Evolutionary conservation across 92 coral and sea anemone genomes (phyloP), one percentile per base, ranked within the genome.

Genomic region (Meandrina meandrites): DNA sequence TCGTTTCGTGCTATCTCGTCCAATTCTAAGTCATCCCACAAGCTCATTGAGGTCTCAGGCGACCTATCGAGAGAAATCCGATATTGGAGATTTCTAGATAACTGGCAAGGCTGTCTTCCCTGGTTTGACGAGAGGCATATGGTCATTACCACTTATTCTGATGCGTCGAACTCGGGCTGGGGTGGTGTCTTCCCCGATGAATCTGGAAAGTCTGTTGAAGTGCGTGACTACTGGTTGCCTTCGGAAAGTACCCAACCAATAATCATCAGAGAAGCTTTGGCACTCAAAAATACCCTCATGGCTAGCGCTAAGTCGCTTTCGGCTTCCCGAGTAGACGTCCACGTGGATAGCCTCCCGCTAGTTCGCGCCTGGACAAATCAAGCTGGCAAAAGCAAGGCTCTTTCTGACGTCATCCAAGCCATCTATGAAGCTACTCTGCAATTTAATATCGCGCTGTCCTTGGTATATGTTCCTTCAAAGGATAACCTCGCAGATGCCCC

Each of bases 81-180:
- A 18, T 89, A 82, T 36, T 91, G 92, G 92, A 72, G 90, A 64
- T 93, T 93, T 37, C 82, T 91, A 37, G 94, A 93, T 73, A 72
- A n/a, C 72, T 93, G 93, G 91, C 56, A 76, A 47, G 93, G 89
- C 13, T 85, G 78, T 71, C 79, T 93, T 21, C 92, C 92, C 50
- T 93, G 96, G 94, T 79, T 83, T 66, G 85, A 89, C 19, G 92
- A 93, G 89, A 56, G 90, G 42, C 94, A 91, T 79, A 81, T 53
- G 9, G 89, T 84, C 37, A 75, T 89, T 47, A 22, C 66, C 80
- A 88, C 84, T 58, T 89, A 10, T 85, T 85, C 89, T 71, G 90
- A 91, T 79, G 96, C 96, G 11, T 93, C 91, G 45, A 91, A 91
- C 76, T 89, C 92, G 15, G 96, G 94, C 8, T 93, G 96, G 91